A percentile compares a stretch with the other conserved stretches of the same genome.
Conservation (phyloP, 1,140 invertebrate genomes). For the Anastrepha ludens region DNA sequence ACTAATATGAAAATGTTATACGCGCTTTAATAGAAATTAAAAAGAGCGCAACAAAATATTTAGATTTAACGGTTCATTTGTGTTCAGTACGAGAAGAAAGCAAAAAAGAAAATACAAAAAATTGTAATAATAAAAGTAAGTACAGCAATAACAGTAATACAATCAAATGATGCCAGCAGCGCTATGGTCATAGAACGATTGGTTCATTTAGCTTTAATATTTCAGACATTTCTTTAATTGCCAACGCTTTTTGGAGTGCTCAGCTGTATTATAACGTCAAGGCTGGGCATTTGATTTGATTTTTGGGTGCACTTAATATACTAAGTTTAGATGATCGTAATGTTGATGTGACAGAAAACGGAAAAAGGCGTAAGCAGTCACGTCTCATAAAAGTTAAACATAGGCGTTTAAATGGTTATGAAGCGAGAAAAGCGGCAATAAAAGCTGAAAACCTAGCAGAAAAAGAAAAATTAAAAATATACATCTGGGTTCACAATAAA, state of each 20-base stretch:
- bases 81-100: no score
- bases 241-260: no score
- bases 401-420: not conserved
- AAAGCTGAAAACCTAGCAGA: not conserved
- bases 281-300: not conserved
- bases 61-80: no score
- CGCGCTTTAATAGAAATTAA: no score
- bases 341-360: not conserved
- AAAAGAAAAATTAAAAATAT: not conserved
- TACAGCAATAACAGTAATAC: no score
- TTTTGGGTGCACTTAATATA: not conserved
- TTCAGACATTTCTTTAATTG: not conserved
- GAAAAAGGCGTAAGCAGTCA: not conserved
- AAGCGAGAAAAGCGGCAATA: not conserved
- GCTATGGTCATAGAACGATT: not conserved
- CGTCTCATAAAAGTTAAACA: not conserved
- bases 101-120: no score
- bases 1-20: no score
- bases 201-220: not conserved
- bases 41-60: no score
- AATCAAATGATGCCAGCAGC: no score
- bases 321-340: not conserved
- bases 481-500: not conserved
- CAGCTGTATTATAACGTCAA: not conserved
- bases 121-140: no score